These are phyloP conservation scores for Chironomus riparius DNA, from an alignment of 2,888 invertebrate species.

Conservation along the genomic window DNA sequence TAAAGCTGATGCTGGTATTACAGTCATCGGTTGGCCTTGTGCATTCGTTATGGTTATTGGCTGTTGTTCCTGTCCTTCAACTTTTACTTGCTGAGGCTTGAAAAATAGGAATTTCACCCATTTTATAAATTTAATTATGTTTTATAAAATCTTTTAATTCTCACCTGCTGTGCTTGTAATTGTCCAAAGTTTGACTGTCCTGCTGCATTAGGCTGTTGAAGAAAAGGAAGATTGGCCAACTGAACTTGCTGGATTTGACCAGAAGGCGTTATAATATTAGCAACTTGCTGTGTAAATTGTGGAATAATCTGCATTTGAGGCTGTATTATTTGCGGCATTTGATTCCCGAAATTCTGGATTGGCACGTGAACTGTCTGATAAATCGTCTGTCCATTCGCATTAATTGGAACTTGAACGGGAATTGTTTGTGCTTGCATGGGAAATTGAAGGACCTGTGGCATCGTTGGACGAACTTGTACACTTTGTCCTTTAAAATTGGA, in stretches of 20 bases:
- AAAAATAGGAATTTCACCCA: too few species aligned
- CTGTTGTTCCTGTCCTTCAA: slow-evolving; percentile 28
- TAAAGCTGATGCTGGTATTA: slow-evolving; percentile 60
- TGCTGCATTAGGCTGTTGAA: slow-evolving; percentile 31
- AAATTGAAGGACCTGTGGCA: slow-evolving; percentile 41
- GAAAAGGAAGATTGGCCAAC: slow-evolving; percentile 47
- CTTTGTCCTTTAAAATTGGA: slow-evolving; percentile 50
- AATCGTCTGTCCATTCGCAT: slow-evolving; percentile 84
- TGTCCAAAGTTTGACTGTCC: background rate
- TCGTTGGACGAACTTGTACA: slow-evolving; percentile 54
- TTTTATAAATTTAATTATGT: too few species aligned
- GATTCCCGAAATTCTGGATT: slow-evolving; percentile 63
- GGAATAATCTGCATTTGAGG: slow-evolving; percentile 66
- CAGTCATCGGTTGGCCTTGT: slow-evolving; percentile 72
- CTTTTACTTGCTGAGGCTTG: background rate
- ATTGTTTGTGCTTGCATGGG: slow-evolving; percentile 51
- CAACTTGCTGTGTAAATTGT: slow-evolving; percentile 71
- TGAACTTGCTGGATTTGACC: slow-evolving; percentile 88
- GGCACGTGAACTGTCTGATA: slow-evolving; percentile 94
- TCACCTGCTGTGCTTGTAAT: background rate
- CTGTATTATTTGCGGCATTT: slow-evolving; percentile 50
- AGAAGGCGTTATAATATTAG: slow-evolving; percentile 77
- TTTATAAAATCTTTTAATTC: background rate
- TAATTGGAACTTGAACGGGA: slow-evolving; percentile 85
- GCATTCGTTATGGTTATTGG: slow-evolving; percentile 65